Evolutionary conservation across 2,797 vertebrate genomes (phyloP).

Genomic region (Pipistrellus nathusii): DNA sequence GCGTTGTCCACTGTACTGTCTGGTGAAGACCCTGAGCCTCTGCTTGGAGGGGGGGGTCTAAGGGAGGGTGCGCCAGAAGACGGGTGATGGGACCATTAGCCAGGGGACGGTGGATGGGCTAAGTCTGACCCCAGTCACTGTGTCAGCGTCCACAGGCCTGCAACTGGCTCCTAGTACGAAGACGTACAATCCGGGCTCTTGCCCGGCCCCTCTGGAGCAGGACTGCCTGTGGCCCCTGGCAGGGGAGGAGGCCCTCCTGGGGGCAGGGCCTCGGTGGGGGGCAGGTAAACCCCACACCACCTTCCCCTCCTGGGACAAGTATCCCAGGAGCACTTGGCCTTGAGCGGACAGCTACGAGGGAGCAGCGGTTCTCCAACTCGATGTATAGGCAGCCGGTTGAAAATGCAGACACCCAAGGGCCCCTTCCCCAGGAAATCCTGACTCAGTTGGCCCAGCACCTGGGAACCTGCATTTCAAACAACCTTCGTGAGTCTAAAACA

Average conservation of each 20-base stretch:
- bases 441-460: background rate
- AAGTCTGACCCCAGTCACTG: background rate
- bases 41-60: slow-evolving; percentile 78
- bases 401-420: background rate
- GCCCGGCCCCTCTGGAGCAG: background rate
- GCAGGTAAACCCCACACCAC: background rate
- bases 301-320: background rate
- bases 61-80: slow-evolving; percentile 65
- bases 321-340: background rate
- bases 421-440: background rate
- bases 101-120: background rate
- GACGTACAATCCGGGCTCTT: background rate
- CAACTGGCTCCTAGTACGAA: background rate
- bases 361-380: background rate
- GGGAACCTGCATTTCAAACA: slow-evolving; percentile 34
- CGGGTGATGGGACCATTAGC: background rate
- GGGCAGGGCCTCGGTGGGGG: background rate
- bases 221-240: background rate
- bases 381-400: background rate
- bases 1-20: slow-evolving; percentile 50
- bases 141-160: background rate
- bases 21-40: slow-evolving; percentile 70
- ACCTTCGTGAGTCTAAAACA: background rate
- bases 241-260: background rate
- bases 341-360: background rate